Evolutionary conservation across 2,113 vertebrate species (phyloP), one percentile per base, ranked within the genome.

Genomic region (Natator depressus): DNA sequence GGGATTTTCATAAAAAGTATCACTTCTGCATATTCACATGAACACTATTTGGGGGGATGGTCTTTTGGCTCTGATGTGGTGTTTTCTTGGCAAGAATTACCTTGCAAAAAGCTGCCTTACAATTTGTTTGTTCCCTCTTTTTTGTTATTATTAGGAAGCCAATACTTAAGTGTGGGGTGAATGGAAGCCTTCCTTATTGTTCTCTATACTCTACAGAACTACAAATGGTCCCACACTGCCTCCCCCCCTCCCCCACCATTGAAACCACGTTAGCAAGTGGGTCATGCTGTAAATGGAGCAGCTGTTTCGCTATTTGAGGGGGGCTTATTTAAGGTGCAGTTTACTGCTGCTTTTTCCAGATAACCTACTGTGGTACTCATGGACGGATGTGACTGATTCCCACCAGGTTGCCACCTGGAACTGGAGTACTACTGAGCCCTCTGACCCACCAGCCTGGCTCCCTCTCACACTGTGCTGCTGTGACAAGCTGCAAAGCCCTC

Each of bases 251-350:
- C 31, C 8, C 19, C 8, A 88, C n/a, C 0, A 2, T 78, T 3
- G 82, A 84, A 88, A 84, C 14, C 4, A 7, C 54, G 35, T 57
- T 14, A 72, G 85, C 55, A 91, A 72, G 82, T 83, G 14, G 6
- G 22, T 81, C 35, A 72, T 10, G 78, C 55, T 94, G 5, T 93
- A 90, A 91, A 93, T 85, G 76, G 19, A 81, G 12, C 19, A 25
- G 2, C 86, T 42, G 9, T 47, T 87, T 85, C 91, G 7, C n/a
- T 0, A 0, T 54, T 93, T 91, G 42, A 47, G 75, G 78, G 47
- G 16, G 8, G 65, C 17, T n/a, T 20, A 38, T 38, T 20, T 72
- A 20, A 38, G n/a, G 65, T 72, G n/a, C 35, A 38, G 65, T 72
- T 72, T 10, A 38, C 17, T 69, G 19, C 6, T 95, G 11, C 16